Evolutionary conservation across 2,888 invertebrate species (phyloP), one percentile per base, ranked within the genome.

Genomic region (Linyphia triangularis): DNA sequence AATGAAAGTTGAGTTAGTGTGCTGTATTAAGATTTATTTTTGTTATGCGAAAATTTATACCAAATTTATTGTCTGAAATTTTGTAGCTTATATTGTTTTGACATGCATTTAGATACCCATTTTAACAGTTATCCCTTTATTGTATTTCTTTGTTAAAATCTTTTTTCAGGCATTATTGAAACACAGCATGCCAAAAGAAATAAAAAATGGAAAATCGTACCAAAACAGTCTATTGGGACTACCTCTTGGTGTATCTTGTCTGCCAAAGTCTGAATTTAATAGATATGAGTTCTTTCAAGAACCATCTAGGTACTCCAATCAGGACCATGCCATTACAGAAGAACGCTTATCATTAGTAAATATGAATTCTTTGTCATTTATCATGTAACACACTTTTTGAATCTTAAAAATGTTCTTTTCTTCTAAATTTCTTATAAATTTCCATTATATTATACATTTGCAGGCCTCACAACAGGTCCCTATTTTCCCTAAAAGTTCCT

Each of bases 141-240:
- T 4, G n/a, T 1, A 51, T 51, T 51, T 51, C n/a, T 51, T 0
- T 51, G n/a, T n/a, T n/a, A 16, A 51, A 3, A 51, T n/a, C 28
- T 59, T 83, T 24, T 22, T 40, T 3, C 19, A 90, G 90, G 84
- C 88, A 57, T 24, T 90, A 9, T 22, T 90, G 9, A 61, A 82
- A 22, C 59, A 75, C 37, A 88, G 90, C 26, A 81, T 51, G 61
- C 90, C 89, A 24, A 63, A 67, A 6, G 85, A 90, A 63, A 40
- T 59, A n/a, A 82, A 84, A 30, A 90, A 84, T 85, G 89, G 83
- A 2, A 84, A 81, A 33, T 72, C 84, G 5, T 90, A 89, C 77
- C 90, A 90, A 30, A 84, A 82, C 43, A 90, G 89, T 16, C 70
- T 90, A 57, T 51, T 90, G 22, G 90, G 90, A 57, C 65, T 79